Percentiles rank a stretch among this genome's conserved stretches.
phyloP scores from a whole-genome alignment of 2,797 vertebrate species.

The Gambelia wislizenii region DNA sequence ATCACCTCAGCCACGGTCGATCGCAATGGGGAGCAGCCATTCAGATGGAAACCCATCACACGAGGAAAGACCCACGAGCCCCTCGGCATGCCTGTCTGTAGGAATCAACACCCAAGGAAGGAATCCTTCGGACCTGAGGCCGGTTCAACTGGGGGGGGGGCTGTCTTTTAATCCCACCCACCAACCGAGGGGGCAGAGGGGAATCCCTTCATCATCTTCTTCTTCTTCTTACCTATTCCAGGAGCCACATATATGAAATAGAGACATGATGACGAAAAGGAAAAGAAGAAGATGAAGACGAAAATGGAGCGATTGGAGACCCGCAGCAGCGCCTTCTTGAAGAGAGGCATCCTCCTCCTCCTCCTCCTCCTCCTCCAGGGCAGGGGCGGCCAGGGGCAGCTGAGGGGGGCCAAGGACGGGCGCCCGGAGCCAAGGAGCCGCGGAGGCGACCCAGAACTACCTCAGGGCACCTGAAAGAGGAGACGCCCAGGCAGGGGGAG shows the following conservation, averaged over 20 bases:
- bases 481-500: not conserved
- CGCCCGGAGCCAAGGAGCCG: not conserved
- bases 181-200: not conserved
- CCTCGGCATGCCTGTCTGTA: not conserved
- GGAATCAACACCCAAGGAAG: no score
- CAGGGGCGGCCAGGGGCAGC: constrained; percentile 21
- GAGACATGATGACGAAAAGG: constrained; percentile 93
- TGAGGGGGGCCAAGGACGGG: not conserved
- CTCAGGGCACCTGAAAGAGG: constrained; percentile 23
- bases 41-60: not conserved
- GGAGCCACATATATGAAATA: constrained; percentile 97
- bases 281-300: constrained; percentile 95
- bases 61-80: not conserved
- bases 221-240: constrained; percentile 93
- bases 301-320: constrained; percentile 93
- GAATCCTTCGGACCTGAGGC: no score
- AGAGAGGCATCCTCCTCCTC: constrained; percentile 84
- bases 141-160: not conserved
- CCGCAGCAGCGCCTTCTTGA: constrained; percentile 89
- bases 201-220: no score
- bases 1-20: not conserved
- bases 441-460: not conserved
- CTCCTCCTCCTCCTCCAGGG: constrained; percentile 20
- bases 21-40: not conserved
- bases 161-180: not conserved